Base-by-base conservation (phyloP, 1,140 invertebrate species). In the Eriosoma lanigerum region DNA sequence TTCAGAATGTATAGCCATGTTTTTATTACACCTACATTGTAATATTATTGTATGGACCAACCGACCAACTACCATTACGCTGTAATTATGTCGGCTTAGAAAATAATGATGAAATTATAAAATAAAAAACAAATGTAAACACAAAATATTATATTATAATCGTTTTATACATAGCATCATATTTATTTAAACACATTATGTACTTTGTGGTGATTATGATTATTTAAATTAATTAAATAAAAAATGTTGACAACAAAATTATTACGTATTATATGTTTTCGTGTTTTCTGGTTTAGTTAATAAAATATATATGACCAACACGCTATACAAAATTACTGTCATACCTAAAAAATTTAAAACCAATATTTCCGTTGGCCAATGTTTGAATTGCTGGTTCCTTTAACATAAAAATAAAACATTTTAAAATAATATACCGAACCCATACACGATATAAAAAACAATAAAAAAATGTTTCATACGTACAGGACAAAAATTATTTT, bases 311-410 rank as follows among this genome's bases (percentile, higher is more conserved):
- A 94, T 86, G 3, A 94, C 90, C 19, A 93, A 84, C 3, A 87
- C 85, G 17, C 89, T 90, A 84, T 94, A 94, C 50, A 91, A 82
- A 4, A 93, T 85, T 17, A 94, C 87, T 19, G 91, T 84, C 1
- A 94, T 81, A 10, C 93, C 94, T 73, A 94, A 90, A n/a, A 90
- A 87, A 84, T 96, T 96, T 48, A 93, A 85, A n/a, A 96, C 83
- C 24, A 93, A 83, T 21, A 88, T 93, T 86, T 94, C 90, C 1
- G 26, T 32, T 12, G 29, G 12, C 19, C 46, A 17, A 0, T 60
- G 12, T 6, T 3, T 48, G 24, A 48, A 12, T 6, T 60, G 24
- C 1, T 29, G 44, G 10, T 72, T 50, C 46, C 54, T 75, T 44
- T 12, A 15, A n/a, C 1, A 15, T n/a, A n/a, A n/a, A 75, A 56